These are phyloP conservation scores for Varanus komodoensis DNA, from an alignment of 2,113 vertebrate genomes.

Conservation along the genomic window DNA sequence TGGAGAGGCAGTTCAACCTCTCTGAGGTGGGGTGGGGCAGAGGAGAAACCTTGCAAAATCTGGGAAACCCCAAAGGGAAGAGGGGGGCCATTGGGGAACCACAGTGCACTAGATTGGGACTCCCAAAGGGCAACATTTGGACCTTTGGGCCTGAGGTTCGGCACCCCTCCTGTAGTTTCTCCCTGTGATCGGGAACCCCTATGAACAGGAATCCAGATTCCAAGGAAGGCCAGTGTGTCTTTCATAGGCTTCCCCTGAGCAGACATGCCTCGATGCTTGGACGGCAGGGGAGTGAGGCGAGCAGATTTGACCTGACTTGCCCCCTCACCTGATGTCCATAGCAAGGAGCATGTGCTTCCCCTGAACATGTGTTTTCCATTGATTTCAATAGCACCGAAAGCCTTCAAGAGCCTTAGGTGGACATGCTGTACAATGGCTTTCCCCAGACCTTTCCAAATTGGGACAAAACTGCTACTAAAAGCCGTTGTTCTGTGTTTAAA, in stretches of 20 bases:
- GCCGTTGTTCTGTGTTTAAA: slow-evolving; percentile 52
- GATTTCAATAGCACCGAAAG: neutral
- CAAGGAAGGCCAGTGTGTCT: neutral
- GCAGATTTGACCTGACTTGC: neutral
- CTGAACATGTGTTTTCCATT: neutral
- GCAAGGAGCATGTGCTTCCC: neutral
- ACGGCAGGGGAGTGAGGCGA: no score
- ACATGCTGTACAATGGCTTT: neutral
- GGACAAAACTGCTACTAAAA: slow-evolving; percentile 52
- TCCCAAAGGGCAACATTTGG: no score
- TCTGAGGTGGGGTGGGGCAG: no score
- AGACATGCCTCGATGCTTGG: neutral
- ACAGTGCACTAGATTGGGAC: no score
- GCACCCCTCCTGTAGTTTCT: no score
- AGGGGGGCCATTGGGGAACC: no score
- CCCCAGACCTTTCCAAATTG: no score
- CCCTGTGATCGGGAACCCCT: neutral
- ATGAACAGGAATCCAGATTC: neutral
- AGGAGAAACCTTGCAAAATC: no score
- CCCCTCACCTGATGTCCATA: no score
- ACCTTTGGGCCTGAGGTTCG: no score
- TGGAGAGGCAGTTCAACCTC: no score
- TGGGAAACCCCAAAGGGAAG: no score
- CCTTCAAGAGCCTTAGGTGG: neutral
- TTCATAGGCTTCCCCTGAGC: neutral